phyloP scores from a whole-genome alignment of 2,888 invertebrate genomes.

The Sabatieria punctata region DNA sequence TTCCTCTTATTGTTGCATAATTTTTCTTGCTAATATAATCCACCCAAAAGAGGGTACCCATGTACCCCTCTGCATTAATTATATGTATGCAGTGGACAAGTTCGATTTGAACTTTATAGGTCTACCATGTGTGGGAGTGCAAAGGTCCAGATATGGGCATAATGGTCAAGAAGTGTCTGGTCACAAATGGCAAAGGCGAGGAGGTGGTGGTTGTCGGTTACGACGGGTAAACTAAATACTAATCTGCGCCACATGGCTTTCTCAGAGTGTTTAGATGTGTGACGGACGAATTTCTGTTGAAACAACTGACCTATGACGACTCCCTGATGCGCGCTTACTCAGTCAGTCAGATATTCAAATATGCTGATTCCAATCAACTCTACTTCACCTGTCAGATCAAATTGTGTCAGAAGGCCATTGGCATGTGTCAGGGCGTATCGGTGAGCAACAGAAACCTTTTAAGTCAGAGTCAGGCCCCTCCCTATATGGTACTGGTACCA shows the following conservation, averaged over 20 bases:
- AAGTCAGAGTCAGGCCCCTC: no score
- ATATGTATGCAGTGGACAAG: no score
- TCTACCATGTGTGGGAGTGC: slow-evolving; percentile 28
- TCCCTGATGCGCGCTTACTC: slow-evolving; percentile 17
- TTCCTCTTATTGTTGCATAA: no score
- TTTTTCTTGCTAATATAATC: no score
- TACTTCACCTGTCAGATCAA: slow-evolving; percentile 29
- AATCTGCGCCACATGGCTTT: not conserved
- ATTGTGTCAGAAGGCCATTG: slow-evolving; percentile 28
- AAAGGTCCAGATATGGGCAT: slow-evolving; percentile 26
- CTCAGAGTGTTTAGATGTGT: slow-evolving; percentile 16
- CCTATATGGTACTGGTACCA: no score
- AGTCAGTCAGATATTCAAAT: slow-evolving; percentile 22
- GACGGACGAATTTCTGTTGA: slow-evolving; percentile 21
- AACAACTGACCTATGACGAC: slow-evolving; percentile 21
- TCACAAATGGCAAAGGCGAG: slow-evolving; percentile 27
- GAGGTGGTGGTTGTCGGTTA: slow-evolving; percentile 25
- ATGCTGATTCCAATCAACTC: slow-evolving; percentile 28
- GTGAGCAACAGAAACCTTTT: no score
- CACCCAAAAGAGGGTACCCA: no score
- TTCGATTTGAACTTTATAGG: slow-evolving; percentile 5
- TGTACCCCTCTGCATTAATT: no score
- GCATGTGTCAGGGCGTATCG: slow-evolving; percentile 26
- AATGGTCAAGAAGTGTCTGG: slow-evolving; percentile 27
- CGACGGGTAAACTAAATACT: slow-evolving; percentile 15